Evolutionary conservation across 2,888 invertebrate species (phyloP), one percentile per base, ranked within the genome.

Genomic region (Dione vanillae): DNA sequence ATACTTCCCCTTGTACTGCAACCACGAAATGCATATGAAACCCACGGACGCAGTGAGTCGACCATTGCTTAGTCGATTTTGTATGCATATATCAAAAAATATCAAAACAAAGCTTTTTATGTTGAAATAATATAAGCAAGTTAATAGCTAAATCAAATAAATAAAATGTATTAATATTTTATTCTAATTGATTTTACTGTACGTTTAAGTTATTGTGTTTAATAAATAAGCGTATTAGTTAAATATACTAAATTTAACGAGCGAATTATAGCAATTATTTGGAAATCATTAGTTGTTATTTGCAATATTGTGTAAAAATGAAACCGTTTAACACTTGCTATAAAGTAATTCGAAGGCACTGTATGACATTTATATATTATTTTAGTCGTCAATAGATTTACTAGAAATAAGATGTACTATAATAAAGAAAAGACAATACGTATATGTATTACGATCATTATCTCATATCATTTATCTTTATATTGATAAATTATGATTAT

Each of bases 391-490:
- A 78, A 78, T 85, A 84, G 81, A 77, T 75, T 79, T 80, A 83
- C 82, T 89, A 89, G 86, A 72, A 20, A 56, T 76, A 76, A 75
- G 76, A 70, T 75, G 35, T 67, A 71, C 54, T 68, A 72, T 69
- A 64, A 71, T 71, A 83, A 87, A 89, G 89, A 87, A 64, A 86
- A 85, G 92, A 92, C 92, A 92, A 92, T 92, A 92, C 91, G 84
- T 92, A 92, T 90, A 84, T 84, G 86, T 87, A 83, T 86, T 89
- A 90, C 85, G 84, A 86, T 84, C 78, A 75, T 83, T 82, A 81
- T 87, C 82, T 90, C 88, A 90, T 90, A 90, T 89, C 86, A 87
- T 84, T 83, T 40, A 40, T 78, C n/a, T 20, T 73, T 61, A 65
- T 54, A 65, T 67, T 54, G 52, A 62, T 20, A 37, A 35, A 37